phyloP scores from a whole-genome alignment of 2,113 vertebrate genomes.

The Corythornis cristatus region DNA sequence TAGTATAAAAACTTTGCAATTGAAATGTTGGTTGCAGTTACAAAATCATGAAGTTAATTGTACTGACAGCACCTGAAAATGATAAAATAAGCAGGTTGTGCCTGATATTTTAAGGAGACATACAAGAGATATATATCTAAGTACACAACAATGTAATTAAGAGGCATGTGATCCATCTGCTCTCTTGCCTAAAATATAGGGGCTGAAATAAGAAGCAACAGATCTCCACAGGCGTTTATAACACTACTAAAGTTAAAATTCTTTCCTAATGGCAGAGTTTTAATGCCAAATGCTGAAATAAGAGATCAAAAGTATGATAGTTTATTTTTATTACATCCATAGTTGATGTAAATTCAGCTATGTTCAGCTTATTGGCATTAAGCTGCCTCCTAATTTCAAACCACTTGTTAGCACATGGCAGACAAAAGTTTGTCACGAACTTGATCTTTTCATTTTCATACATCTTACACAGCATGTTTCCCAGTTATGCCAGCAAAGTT shows the following conservation, averaged over 20 bases:
- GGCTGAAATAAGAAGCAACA: neutral
- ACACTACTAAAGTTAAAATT: neutral
- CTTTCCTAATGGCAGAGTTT: neutral
- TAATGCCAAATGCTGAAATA: neutral
- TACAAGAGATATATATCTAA: rapidly evolving
- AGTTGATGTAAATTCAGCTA: neutral
- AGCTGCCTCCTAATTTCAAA: neutral
- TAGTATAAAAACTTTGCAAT: neutral
- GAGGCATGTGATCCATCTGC: neutral
- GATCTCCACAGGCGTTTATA: neutral
- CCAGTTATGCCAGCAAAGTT: neutral
- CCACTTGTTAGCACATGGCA: neutral
- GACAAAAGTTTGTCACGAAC: neutral
- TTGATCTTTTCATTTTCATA: neutral
- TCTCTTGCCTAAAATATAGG: neutral
- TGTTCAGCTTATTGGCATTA: neutral
- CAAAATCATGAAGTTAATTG: neutral
- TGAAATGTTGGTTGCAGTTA: neutral
- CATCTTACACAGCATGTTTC: neutral
- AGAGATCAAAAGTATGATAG: neutral
- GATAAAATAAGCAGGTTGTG: neutral
- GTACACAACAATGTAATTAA: neutral
- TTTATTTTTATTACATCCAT: neutral
- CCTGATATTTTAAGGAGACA: neutral
- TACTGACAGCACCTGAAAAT: neutral